Evolutionary conservation across 2,113 vertebrate species (phyloP), one percentile per base, ranked within the genome.

Genomic region (Amphiprion percula): DNA sequence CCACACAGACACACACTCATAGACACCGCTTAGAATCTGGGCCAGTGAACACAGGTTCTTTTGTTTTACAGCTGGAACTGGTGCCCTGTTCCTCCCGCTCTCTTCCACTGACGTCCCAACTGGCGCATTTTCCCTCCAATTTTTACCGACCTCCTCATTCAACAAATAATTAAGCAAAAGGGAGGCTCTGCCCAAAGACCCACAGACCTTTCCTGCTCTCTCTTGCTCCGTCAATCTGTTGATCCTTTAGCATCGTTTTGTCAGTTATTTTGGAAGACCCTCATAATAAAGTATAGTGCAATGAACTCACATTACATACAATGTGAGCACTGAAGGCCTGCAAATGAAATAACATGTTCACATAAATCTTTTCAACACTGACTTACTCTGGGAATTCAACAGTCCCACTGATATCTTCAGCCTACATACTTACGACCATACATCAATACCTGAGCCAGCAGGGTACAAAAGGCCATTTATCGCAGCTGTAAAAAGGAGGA

Each of bases 21-120:
- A 72, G 62, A 39, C 54, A 66, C 37, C 65, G 73, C 83, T 84
- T 28, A 44, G 37, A 59, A 68, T 88, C 79, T 88, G 89, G 73
- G 71, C 73, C 30, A 9, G 59, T 37, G 85, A 88, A 91, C 90
- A 91, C 83, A 90, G 81, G 77, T 86, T 79, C 82, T 90, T 89
- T 91, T 93, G 89, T 90, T 83, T 85, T 68, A 63, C 77, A 56
- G 67, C 68, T 53, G 79, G 26, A 75, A 74, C 39, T 19, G 24
- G 37, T 52, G 70, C 62, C 70, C 44, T 53, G 47, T 78, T 77
- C 68, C 81, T 79, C 73, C 75, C 58, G 28, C 52, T 77, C 55
- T 33, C 79, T 82, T 84, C 69, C 82, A 52, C n/a, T 89, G 83
- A 91, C 65, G 53, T 82, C 62, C 71, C 53, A 63, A 68, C 76